Evolutionary conservation across 2,888 invertebrate species (phyloP).

Genomic region (Drosophila peninsularis): DNA sequence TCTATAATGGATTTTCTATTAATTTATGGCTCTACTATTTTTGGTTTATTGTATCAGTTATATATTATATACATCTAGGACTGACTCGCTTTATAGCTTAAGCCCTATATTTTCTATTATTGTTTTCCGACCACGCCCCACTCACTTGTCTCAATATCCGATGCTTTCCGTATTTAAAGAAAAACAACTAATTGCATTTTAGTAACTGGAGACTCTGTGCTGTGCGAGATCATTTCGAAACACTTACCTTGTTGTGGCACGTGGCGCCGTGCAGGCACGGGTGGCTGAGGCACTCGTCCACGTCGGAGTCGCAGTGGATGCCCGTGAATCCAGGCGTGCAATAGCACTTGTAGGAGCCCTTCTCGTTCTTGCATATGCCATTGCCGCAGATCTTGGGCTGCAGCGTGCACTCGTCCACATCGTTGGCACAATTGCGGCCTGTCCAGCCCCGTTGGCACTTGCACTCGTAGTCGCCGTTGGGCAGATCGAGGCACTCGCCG

Average conservation of each 20-base stretch:
- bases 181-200: constrained; percentile 84
- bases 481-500: constrained; percentile 87
- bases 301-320: constrained; percentile 92
- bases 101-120: background rate
- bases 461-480: constrained; percentile 86
- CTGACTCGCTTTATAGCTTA: background rate
- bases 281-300: constrained; percentile 93
- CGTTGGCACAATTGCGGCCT: constrained; percentile 87
- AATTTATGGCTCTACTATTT: no score
- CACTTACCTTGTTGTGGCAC: constrained; percentile 89
- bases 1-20: no score
- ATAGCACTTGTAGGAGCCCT: constrained; percentile 92
- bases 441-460: constrained; percentile 87
- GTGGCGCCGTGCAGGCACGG: constrained; percentile 94
- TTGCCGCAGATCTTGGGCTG: constrained; percentile 89
- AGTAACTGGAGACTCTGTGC: constrained; percentile 58
- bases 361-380: constrained; percentile 92
- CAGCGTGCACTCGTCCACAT: constrained; percentile 89
- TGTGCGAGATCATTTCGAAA: background rate
- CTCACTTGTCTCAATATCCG: constrained; percentile 85
- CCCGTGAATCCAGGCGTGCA: constrained; percentile 96
- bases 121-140: constrained; percentile 28
- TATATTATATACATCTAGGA: no score
- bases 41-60: no score
- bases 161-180: constrained; percentile 85